Percentiles rank a stretch among this genome's conserved stretches.
Conservation (phyloP, 2,888 invertebrate species). For the Tetranychus truncatus region DNA sequence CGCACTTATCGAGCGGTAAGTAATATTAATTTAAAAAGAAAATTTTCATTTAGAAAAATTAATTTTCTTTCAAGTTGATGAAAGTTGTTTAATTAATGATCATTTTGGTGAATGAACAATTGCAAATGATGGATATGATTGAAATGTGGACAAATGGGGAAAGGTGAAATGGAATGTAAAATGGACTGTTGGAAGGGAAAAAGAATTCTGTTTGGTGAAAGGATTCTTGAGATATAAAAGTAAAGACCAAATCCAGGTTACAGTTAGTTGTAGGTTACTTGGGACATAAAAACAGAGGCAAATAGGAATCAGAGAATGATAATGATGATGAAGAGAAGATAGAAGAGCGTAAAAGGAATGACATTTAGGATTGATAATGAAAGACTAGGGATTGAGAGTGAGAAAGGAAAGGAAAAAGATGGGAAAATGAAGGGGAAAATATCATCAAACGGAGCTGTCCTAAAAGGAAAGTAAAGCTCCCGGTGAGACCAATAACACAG, state of each 20-base stretch:
- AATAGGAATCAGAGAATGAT: neutral
- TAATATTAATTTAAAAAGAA: slow-evolving; percentile 24
- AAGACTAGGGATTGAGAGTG: slow-evolving; percentile 1
- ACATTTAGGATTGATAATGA: neutral
- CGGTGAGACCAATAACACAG: slow-evolving; percentile 1
- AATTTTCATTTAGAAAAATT: neutral
- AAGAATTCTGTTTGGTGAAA: neutral
- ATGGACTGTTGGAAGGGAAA: neutral
- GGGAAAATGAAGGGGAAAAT: neutral
- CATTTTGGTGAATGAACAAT: neutral
- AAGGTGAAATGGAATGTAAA: neutral
- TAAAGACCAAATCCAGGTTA: neutral
- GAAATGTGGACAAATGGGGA: neutral
- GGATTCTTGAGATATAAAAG: neutral
- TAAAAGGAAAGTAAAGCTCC: slow-evolving; percentile 1
- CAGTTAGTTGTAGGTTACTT: neutral
- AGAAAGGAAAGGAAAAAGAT: neutral
- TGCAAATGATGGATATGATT: neutral
- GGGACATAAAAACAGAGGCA: neutral
- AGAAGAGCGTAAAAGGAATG: neutral
- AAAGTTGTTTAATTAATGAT: too few species aligned
- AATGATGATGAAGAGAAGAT: neutral
- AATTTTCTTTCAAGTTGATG: too few species aligned
- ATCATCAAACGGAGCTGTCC: neutral
- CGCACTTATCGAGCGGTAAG: slow-evolving; percentile 84